Conservation (phyloP, 53 echinoderm and acorn worm genomes). For the Actinopyga echinites region DNA sequence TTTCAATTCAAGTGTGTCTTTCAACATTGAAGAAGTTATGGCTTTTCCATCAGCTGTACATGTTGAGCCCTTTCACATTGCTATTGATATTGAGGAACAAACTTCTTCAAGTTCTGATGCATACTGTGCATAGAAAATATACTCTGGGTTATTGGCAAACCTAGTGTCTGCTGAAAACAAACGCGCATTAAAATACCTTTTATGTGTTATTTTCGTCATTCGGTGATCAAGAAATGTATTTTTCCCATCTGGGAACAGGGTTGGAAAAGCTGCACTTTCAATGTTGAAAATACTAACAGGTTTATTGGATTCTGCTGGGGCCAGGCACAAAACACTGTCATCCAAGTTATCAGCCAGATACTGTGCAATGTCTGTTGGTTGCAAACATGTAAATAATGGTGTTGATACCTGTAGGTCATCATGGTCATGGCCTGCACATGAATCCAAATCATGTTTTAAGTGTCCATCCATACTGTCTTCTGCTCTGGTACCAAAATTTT, state of each 20-base stretch:
- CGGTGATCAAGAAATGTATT: conserved; percentile 63
- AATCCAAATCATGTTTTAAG: too few species aligned
- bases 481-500: too few species aligned
- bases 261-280: conserved; percentile 63
- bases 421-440: neutral
- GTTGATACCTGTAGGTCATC: neutral
- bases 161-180: conserved; percentile 69
- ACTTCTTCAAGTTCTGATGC: conserved; percentile 67
- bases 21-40: conserved; percentile 54
- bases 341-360: conserved; percentile 49
- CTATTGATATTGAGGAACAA: conserved; percentile 71
- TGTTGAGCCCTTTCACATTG: conserved; percentile 63
- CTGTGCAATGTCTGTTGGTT: conserved; percentile 64
- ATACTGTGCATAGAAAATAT: conserved; percentile 81
- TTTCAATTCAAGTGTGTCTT: conserved; percentile 41
- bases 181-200: conserved; percentile 71
- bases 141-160: conserved; percentile 73
- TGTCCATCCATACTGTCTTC: too few species aligned
- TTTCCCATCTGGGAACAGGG: conserved; percentile 66
- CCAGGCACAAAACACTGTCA: conserved; percentile 59
- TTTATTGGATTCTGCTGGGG: conserved; percentile 74
- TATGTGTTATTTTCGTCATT: conserved; percentile 46
- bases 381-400: conserved; percentile 38
- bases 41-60: conserved; percentile 23
- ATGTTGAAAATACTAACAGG: conserved; percentile 61